Evolutionary conservation across 2,113 vertebrate genomes (phyloP).

Genomic region (Cranoglanis bouderius): DNA sequence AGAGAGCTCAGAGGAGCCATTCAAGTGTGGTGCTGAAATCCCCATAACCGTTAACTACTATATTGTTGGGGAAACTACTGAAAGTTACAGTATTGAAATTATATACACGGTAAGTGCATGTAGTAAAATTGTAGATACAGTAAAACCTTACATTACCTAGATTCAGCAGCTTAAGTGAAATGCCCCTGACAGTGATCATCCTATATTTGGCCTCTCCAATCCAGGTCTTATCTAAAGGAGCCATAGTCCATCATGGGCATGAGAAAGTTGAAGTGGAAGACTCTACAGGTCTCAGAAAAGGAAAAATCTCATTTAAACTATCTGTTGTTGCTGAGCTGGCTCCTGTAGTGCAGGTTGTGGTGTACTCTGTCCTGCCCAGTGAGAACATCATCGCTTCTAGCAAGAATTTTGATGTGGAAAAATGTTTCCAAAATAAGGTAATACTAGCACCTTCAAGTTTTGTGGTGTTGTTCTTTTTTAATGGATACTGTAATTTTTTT

Average conservation of each 20-base stretch:
- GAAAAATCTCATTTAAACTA: conserved; percentile 71
- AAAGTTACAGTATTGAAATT: conserved; percentile 51
- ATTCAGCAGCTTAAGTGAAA: not conserved
- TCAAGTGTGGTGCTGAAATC: conserved; percentile 58
- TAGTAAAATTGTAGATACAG: not conserved
- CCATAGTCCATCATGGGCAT: conserved; percentile 68
- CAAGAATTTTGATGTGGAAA: conserved; percentile 67
- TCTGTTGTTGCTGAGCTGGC: conserved; percentile 66
- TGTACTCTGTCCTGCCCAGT: conserved; percentile 76
- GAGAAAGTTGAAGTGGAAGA: conserved; percentile 60
- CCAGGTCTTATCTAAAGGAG: conserved; percentile 76
- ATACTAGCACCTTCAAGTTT: not conserved
- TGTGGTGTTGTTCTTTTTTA: not conserved
- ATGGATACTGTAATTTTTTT: not conserved
- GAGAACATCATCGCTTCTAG: conserved; percentile 74
- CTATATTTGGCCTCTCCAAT: not conserved
- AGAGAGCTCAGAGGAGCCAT: conserved; percentile 34
- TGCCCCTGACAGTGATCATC: not conserved
- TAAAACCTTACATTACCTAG: not conserved
- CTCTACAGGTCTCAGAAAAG: conserved; percentile 62
- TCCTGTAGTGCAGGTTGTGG: conserved; percentile 69
- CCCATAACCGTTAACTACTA: conserved; percentile 59
- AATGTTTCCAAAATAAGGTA: conserved; percentile 86
- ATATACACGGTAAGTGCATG: conserved; percentile 65
- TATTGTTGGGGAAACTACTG: conserved; percentile 60